Percentiles rank a stretch among this genome's conserved stretches.
phyloP scores from a whole-genome alignment of 2,113 vertebrate species.

The Gallinago paraguaiae region DNA sequence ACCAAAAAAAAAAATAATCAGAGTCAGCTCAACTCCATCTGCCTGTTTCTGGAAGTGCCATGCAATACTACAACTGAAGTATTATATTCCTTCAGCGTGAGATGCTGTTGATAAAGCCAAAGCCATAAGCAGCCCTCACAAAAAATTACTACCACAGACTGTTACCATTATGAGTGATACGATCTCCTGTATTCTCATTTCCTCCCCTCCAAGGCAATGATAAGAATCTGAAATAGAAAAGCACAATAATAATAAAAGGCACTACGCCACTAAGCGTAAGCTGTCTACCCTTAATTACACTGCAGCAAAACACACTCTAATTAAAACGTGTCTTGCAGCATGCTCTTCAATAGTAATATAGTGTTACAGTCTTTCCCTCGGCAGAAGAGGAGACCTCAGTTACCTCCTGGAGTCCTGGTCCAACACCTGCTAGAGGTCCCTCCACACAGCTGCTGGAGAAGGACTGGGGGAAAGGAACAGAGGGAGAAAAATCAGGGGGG shows the following conservation, averaged over 20 bases:
- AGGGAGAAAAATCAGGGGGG: background rate
- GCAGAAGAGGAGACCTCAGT: background rate
- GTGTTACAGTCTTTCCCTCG: background rate
- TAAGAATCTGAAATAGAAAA: background rate
- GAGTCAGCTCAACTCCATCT: background rate
- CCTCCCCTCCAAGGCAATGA: background rate
- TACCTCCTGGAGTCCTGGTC: background rate
- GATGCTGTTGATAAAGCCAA: background rate
- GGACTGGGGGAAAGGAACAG: background rate
- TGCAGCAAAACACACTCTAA: background rate
- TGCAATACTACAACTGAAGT: background rate
- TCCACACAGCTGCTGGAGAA: background rate
- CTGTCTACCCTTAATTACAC: background rate
- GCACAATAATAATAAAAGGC: background rate
- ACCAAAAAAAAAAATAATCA: background rate
- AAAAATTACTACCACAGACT: background rate
- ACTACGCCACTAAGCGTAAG: background rate
- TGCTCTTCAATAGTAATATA: background rate
- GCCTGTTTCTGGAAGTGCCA: background rate
- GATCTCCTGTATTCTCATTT: background rate
- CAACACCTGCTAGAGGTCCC: background rate
- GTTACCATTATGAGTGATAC: background rate
- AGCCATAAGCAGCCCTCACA: background rate
- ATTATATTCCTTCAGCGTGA: background rate
- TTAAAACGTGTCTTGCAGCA: background rate